Base-by-base conservation (phyloP, 2,888 invertebrate species). In the Thelaira solivaga region DNA sequence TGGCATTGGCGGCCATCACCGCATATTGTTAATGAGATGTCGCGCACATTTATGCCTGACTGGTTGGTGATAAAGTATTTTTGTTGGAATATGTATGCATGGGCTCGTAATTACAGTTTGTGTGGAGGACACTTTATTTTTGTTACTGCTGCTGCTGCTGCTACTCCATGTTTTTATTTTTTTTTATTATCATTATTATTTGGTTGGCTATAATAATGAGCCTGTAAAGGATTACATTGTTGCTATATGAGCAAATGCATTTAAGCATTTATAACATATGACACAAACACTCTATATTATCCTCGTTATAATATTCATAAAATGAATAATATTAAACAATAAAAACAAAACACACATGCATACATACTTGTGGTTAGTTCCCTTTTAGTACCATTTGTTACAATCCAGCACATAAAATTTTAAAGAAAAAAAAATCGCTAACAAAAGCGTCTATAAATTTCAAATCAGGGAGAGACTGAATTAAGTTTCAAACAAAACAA, bases 21-120 rank as follows among this genome's bases (percentile, higher is more conserved):
- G 78, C 79, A 80, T 69, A 79, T 80, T 80, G 80, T 82, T 82
- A 82, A 82, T 81, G 81, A 82, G 82, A 78, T 82, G 82, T 80
- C 79, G 80, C 65, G 51, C 62, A 53, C 76, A 82, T 81, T 80
- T 73, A 79, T 74, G 79, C 78, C 76, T 72, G 72, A 76, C 72
- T 76, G 67, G 72, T 41, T 72, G 36, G 47, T 67, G 72, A 72
- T 55, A 71, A 59, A 65, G 53, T 43, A 39, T 59, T 6, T 6
- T 20, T 11, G 10, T 11, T 22, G 7, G 31, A 43, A 59, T 49
- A 20, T 41, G 16, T 26, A 2, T 34, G 11, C 20, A 39, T 51
- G 13, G n/a, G 11, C 10, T 47, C 20, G n/a, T 34, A 49, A 68
- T 26, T 6, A 18, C 24, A 20, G 36, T 20, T 29, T 29, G 24